Conservation (phyloP, 2,888 invertebrate genomes). For the Nomada fucata region DNA sequence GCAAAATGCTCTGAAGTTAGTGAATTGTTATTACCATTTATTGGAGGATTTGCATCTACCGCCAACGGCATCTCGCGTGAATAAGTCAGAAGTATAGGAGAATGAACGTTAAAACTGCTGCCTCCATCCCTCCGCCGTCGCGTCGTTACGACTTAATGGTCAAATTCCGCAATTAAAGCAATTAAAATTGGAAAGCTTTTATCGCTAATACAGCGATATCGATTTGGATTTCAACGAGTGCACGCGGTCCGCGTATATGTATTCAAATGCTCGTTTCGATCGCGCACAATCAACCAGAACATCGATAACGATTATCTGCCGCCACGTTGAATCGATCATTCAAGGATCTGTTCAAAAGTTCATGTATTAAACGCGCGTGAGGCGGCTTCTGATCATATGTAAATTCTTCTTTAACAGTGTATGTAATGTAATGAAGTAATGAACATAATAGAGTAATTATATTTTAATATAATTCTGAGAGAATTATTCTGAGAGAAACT, state of each 20-base stretch:
- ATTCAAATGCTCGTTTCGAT: conserved; percentile 38
- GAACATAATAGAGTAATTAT: no score
- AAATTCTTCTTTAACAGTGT: no score
- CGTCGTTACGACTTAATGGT: background rate
- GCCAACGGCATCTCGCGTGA: background rate
- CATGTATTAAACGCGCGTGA: background rate
- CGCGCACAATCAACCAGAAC: conserved; percentile 42
- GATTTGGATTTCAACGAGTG: conserved; percentile 33
- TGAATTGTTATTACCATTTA: background rate
- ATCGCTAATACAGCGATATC: conserved; percentile 39
- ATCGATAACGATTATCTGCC: conserved; percentile 43
- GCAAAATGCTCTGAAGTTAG: background rate
- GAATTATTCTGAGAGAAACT: no score
- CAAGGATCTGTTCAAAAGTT: background rate
- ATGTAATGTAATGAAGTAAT: no score
- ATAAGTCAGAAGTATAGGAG: background rate
- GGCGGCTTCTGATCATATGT: background rate
- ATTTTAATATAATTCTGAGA: no score
- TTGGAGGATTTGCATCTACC: background rate
- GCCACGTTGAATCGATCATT: conserved; percentile 26
- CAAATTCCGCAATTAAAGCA: conserved; percentile 23
- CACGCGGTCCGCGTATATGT: conserved; percentile 21
- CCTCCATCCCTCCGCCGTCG: background rate
- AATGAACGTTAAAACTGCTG: background rate
- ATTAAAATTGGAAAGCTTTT: conserved; percentile 54